Evolutionary conservation across 2,888 invertebrate species (phyloP), one percentile per base, ranked within the genome.

Genomic region (Steromphala cineraria): DNA sequence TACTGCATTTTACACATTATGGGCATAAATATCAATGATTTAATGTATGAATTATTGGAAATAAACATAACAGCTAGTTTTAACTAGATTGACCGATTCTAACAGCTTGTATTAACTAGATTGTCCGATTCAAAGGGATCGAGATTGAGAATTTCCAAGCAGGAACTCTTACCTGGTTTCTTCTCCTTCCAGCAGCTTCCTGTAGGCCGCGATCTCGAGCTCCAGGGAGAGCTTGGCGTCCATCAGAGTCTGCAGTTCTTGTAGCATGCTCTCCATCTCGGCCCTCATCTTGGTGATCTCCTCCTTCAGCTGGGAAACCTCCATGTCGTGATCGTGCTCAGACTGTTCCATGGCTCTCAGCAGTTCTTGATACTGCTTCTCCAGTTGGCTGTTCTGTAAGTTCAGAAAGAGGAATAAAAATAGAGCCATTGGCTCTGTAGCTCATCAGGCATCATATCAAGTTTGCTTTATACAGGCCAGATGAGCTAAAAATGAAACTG

Each of bases 121-220:
- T n/a, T n/a, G n/a, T n/a, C n/a, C n/a, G n/a, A n/a, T n/a, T n/a
- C n/a, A n/a, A n/a, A n/a, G n/a, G n/a, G n/a, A n/a, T n/a, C n/a
- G n/a, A n/a, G n/a, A n/a, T n/a, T n/a, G n/a, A n/a, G n/a, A 62
- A 62, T 24, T 62, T 62, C 24, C 21, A 62, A 62, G 28, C 2
- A 62, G 24, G 13, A 28, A 21, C 24, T 19, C 87, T 79, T 88
- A 93, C 93, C 94, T 93, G 90, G 92, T 94, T 90, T 95, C 95
- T 87, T 95, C 95, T 77, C 94, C 94, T 89, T 94, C 95, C 86
- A 94, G 90, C 90, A 95, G 93, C 87, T 94, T 94, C 82, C 94
- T 91, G 93, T 95, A 94, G 85, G 95, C 95, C 85, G 94, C 94
- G 85, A 94, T 94, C 90, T 94, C 94, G 80, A 94, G 93, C 90